Evolutionary conservation across 2,888 invertebrate species (phyloP).

Genomic region (Dioctria rufipes): DNA sequence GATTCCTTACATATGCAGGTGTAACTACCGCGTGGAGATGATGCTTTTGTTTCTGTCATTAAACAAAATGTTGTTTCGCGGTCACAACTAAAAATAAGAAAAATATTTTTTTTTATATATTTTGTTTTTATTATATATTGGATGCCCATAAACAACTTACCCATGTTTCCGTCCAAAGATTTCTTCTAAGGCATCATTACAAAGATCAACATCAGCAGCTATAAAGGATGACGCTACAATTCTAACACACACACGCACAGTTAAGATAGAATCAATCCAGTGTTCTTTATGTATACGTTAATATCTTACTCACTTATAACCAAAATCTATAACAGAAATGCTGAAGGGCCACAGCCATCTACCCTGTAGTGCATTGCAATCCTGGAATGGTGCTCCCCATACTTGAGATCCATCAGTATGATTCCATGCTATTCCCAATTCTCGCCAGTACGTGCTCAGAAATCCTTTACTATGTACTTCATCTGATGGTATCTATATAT

Average conservation of each 20-base stretch:
- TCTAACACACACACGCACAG: slow-evolving; percentile 64
- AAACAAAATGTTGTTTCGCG: slow-evolving; percentile 71
- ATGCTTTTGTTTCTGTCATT: slow-evolving; percentile 67
- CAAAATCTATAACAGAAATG: slow-evolving; percentile 69
- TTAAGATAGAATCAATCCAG: slow-evolving; percentile 9
- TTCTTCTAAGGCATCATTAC: slow-evolving; percentile 79
- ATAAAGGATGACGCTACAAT: slow-evolving; percentile 77
- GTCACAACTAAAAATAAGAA: slow-evolving; percentile 67
- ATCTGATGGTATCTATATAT: slow-evolving; percentile 67
- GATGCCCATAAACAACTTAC: slow-evolving; percentile 63
- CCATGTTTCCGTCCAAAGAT: slow-evolving; percentile 79
- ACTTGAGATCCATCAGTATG: slow-evolving; percentile 69
- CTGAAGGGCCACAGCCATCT: slow-evolving; percentile 72
- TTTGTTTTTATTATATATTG: not conserved
- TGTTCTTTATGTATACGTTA: not conserved
- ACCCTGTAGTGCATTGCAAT: slow-evolving; percentile 69
- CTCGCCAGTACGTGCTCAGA: slow-evolving; percentile 71
- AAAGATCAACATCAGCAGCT: slow-evolving; percentile 78
- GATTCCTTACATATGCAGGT: slow-evolving; percentile 77
- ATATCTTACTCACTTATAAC: slow-evolving; percentile 67
- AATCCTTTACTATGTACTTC: slow-evolving; percentile 69
- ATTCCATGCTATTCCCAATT: slow-evolving; percentile 71
- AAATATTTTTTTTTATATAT: not conserved
- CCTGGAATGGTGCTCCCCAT: slow-evolving; percentile 71
- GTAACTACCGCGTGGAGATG: slow-evolving; percentile 73